These are phyloP conservation scores for Vimba vimba DNA, from an alignment of 2,113 vertebrate genomes.

Conservation along the genomic window DNA sequence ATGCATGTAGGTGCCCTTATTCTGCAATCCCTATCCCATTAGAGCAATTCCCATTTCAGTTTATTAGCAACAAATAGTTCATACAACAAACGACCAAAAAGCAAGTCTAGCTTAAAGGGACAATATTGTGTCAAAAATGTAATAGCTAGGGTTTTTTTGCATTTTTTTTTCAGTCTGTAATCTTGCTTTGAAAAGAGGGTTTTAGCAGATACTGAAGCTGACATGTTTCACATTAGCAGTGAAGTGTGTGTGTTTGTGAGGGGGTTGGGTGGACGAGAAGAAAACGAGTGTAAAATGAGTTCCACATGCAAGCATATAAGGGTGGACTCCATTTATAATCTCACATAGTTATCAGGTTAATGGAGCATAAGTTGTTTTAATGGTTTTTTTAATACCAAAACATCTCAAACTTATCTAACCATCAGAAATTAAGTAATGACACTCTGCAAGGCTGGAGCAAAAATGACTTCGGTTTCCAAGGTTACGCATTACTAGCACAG, in stretches of 20 bases:
- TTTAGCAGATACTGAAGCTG: conserved; percentile 9
- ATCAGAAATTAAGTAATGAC: neutral
- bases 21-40: neutral
- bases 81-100: neutral
- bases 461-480: conserved; percentile 53
- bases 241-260: conserved; percentile 14
- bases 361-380: conserved; percentile 25
- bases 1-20: neutral
- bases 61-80: conserved; percentile 61
- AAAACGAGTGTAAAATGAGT: conserved; percentile 68
- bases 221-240: conserved; percentile 21
- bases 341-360: conserved; percentile 30
- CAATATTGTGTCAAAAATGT: neutral
- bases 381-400: conserved; percentile 8
- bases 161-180: neutral
- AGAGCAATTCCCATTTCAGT: conserved; percentile 48
- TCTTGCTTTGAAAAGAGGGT: neutral
- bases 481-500: conserved; percentile 45
- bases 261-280: conserved; percentile 6
- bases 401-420: conserved; percentile 8
- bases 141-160: neutral
- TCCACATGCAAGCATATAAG: conserved; percentile 69
- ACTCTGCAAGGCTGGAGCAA: conserved; percentile 41
- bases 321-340: conserved; percentile 33
- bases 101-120: neutral